Base-by-base conservation (phyloP, 2,113 vertebrate species). In the Bufo bufo region DNA sequence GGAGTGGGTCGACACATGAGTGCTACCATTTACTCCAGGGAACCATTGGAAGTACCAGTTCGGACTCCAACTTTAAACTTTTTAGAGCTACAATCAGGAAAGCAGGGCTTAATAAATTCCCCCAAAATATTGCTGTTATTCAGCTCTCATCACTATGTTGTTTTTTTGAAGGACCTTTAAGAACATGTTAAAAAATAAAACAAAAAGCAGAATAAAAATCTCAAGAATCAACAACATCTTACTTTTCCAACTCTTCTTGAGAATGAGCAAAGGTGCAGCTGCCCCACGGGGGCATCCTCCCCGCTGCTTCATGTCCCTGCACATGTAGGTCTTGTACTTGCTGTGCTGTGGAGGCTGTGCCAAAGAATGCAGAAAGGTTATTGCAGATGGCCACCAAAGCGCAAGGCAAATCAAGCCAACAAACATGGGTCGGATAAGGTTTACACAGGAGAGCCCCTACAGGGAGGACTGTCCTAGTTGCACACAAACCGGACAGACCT, bases 311-410 rank as follows among this genome's bases (percentile, higher is more conserved):
- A 99, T 99, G 92, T 99, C 98, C 75, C 98, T 95, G 91, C 98
- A 99, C 98, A 99, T 99, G 90, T 99, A 99, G 0, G 98, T 99
- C 93, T 99, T 99, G 90, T 99, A 99, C 90, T 99, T 99, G 96
- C 98, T 99, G 93, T 99, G 97, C 93, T 99, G 98, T 82, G 97
- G 97, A 90, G 97, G 97, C 97, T 99, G 91, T 11, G 77, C 69
- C 65, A 77, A 58, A 23, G 58, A 54, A 82, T 14, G 33, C 58
- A 23, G 7, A 86, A 79, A 23, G 45, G 11, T 85, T 72, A 69
- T 66, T 50, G 74, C 45, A 71, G 45, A 19, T 12, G 45, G 58
- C 4, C 59, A 17, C 63, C 66, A 69, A 10, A 72, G 3, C 12
- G 23, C 16, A 33, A 45, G n/a, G 19, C 33, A 82, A 82, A 16